Evolutionary conservation across 2,888 invertebrate genomes (phyloP), one percentile per base, ranked within the genome.

Genomic region (Oxycera nigricornis): DNA sequence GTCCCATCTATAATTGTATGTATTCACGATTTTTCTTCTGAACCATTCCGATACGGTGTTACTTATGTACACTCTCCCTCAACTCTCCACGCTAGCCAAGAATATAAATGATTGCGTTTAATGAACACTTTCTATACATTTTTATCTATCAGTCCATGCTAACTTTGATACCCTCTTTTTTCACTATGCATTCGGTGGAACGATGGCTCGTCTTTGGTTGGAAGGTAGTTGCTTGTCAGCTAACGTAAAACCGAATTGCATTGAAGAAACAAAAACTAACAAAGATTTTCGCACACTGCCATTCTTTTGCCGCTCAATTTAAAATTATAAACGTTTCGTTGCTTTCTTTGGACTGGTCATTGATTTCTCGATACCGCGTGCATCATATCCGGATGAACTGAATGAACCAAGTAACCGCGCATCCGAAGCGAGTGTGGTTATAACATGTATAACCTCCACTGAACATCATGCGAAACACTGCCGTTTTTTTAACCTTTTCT

Each of bases 351-450:
- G 28, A 26, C 28, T 59, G 59, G 59, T 59, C 59, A 59, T 59
- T 59, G 59, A 59, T 59, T 59, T 59, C 59, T 59, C 46, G 46
- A 46, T 46, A 46, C 46, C 24, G 52, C 24, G 22, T 24, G 24
- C 52, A 55, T 55, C 52, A 55, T 22, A 55, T 20, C 52, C 52
- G 52, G 52, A 55, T 55, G 50, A 55, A 55, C 52, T 55, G 24
- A 55, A 24, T 24, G 24, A 55, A 22, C 52, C 6, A 14, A 46
- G 6, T 14, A 7, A 46, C 14, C 46, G 46, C 46, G 14, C 46
- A 46, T 7, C 17, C 46, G 17, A 46, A 46, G 17, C 4, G 46
- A 46, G 46, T 11, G 4, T 14, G n/a, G n/a, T 46, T n/a, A 46
- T 17, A 46, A 11, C 46, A 46, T 46, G n/a, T 14, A 2, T 17